These are phyloP conservation scores for Nephrotoma guestfalica DNA, from an alignment of 2,888 invertebrate species.

Conservation along the genomic window DNA sequence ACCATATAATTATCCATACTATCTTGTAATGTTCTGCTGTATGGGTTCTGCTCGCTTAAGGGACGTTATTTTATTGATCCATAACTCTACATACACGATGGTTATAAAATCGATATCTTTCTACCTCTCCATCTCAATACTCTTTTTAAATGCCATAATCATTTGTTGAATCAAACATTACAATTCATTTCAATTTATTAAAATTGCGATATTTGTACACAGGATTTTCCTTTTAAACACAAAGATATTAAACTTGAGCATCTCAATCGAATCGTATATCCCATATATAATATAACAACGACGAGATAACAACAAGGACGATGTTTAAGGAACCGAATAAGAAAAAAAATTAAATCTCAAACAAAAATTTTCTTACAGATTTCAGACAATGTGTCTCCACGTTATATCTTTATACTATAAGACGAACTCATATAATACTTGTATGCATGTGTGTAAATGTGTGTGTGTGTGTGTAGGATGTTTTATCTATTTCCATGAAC, in stretches of 20 bases:
- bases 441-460: background rate
- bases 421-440: background rate
- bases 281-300: background rate
- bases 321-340: background rate
- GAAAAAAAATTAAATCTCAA: background rate
- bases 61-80: too few species aligned
- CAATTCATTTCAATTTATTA: background rate
- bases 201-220: background rate
- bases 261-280: background rate
- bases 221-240: background rate
- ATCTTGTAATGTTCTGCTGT: too few species aligned
- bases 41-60: too few species aligned
- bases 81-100: too few species aligned
- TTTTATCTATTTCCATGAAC: background rate
- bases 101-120: too few species aligned
- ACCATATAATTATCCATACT: too few species aligned
- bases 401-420: background rate
- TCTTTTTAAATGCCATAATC: background rate
- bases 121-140: too few species aligned
- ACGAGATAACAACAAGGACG: background rate
- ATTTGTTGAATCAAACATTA: background rate
- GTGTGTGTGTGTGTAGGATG: background rate
- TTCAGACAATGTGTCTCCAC: background rate
- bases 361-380: background rate
- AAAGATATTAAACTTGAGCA: background rate